A percentile compares a stretch with the other conserved stretches of the same genome.
Evolutionary conservation across 1,140 invertebrate genomes (phyloP).

Genomic region (Atopsyche davidsoni): DNA sequence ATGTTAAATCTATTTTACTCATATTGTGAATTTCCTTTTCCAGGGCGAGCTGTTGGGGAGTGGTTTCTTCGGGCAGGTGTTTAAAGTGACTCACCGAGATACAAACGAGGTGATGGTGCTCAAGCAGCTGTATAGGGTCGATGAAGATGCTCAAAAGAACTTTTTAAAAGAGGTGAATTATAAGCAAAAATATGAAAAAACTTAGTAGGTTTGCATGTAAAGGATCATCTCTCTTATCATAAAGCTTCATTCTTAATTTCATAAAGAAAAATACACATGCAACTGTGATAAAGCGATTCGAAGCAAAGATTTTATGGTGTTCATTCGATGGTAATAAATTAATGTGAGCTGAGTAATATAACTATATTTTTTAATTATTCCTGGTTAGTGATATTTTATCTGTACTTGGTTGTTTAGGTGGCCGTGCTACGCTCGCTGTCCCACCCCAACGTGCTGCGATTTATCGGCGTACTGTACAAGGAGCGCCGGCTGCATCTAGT

Average conservation of each 20-base stretch:
- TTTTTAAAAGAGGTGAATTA: constrained; percentile 95
- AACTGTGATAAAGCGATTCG: too few species aligned
- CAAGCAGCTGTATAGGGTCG: constrained; percentile 88
- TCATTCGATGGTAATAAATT: too few species aligned
- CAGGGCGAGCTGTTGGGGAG: constrained; percentile 82
- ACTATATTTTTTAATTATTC: too few species aligned
- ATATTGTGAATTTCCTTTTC: constrained; percentile 4
- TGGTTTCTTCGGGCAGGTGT: constrained; percentile 90
- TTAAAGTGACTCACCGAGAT: constrained; percentile 82
- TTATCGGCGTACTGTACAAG: constrained; percentile 91
- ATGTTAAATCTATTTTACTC: neutral
- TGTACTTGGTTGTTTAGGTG: constrained; percentile 50
- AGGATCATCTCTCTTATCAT: too few species aligned
- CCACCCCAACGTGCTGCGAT: constrained; percentile 85
- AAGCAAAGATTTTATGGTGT: too few species aligned
- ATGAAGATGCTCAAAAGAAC: constrained; percentile 89
- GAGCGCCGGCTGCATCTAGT: constrained; percentile 87
- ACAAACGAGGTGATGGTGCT: constrained; percentile 92
- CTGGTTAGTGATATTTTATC: too few species aligned
- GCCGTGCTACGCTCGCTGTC: constrained; percentile 81
- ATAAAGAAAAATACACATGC: too few species aligned
- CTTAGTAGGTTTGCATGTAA: too few species aligned
- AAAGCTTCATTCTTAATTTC: too few species aligned
- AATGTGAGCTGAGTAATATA: too few species aligned
- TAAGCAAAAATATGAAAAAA: too few species aligned